These are phyloP conservation scores for Leuciscus waleckii DNA, from an alignment of 2,797 vertebrate genomes.

Conservation along the genomic window DNA sequence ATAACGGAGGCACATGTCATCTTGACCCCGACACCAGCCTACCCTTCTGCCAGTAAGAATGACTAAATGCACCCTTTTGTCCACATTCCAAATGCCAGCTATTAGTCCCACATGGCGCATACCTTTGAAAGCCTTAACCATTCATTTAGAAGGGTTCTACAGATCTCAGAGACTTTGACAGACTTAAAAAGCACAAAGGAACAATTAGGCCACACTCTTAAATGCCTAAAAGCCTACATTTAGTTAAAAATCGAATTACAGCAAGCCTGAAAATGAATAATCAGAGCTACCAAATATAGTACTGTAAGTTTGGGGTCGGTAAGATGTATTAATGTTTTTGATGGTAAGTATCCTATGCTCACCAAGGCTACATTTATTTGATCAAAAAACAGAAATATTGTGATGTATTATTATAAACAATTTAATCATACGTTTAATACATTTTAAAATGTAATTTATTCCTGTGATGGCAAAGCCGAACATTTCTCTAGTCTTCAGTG, in stretches of 20 bases:
- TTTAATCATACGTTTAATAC: background rate
- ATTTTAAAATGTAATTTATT: background rate
- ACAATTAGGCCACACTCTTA: slow-evolving; percentile 11
- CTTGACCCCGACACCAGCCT: slow-evolving; percentile 94
- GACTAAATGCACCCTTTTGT: slow-evolving; percentile 69
- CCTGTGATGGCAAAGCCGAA: background rate
- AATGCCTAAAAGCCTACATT: slow-evolving; percentile 5
- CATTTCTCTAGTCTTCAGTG: background rate
- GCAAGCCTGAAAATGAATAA: background rate
- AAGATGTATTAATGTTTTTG: background rate
- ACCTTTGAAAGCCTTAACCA: background rate
- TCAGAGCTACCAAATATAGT: background rate
- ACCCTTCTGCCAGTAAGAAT: slow-evolving; percentile 96
- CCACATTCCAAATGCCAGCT: slow-evolving; percentile 34
- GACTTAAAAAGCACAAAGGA: background rate
- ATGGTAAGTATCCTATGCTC: background rate
- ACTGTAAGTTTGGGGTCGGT: background rate
- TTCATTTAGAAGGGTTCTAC: slow-evolving; percentile 27
- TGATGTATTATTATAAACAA: background rate
- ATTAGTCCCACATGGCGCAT: slow-evolving; percentile 32
- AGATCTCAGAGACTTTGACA: slow-evolving; percentile 22
- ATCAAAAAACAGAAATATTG: background rate
- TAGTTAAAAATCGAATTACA: slow-evolving; percentile 6
- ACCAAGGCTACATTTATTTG: background rate
- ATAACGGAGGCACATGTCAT: slow-evolving; percentile 96